Base-by-base conservation (phyloP, 23 tunicate species). In the Oikopleura dioica region DNA sequence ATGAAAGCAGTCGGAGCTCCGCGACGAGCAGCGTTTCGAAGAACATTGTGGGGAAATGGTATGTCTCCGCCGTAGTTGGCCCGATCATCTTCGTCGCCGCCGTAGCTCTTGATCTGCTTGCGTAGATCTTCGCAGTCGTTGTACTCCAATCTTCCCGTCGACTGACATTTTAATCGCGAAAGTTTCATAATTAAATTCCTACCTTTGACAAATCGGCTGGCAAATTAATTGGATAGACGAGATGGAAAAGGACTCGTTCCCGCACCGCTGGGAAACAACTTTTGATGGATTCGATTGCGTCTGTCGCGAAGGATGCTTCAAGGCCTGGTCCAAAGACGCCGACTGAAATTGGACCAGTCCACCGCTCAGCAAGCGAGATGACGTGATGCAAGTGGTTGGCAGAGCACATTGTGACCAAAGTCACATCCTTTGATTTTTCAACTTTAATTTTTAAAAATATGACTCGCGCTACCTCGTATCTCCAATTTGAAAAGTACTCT, bases 311-410 rank as follows among this genome's bases (percentile, higher is more conserved):
- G 38, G 88, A 83, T 12, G 95, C 99, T 37, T 94, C 99, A 87
- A 76, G 76, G 50, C 83, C 77, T 12, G 99, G 99, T 1, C 78
- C 95, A 78, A 94, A 94, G 1, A 94, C 88, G 0, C 85, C 75
- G 76, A 92, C 87, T 0, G 84, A 79, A 0, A 94, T 83, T 0
- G 99, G 95, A 1, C 99, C 99, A 37, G 81, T 77, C 99, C 99
- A 94, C 33, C 88, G 58, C 33, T 86, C 80, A 44, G 80, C 50
- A 36, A 94, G 82, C 83, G 82, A 87, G 76, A 94, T 95, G 81
- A 94, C 84, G 69, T 94, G 99, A 68, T 94, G 99, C 30, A 94
- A 81, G 68, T 94, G 99, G 50, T 94, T 94, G 33, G 87, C 79
- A 0, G 95, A 86, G 44, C 99, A 94, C 44, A 86, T 95, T 0